A percentile compares a stretch with the other conserved stretches of the same genome.
phyloP scores from a whole-genome alignment of 2,113 vertebrate genomes.

The Polyodon spathula region DNA sequence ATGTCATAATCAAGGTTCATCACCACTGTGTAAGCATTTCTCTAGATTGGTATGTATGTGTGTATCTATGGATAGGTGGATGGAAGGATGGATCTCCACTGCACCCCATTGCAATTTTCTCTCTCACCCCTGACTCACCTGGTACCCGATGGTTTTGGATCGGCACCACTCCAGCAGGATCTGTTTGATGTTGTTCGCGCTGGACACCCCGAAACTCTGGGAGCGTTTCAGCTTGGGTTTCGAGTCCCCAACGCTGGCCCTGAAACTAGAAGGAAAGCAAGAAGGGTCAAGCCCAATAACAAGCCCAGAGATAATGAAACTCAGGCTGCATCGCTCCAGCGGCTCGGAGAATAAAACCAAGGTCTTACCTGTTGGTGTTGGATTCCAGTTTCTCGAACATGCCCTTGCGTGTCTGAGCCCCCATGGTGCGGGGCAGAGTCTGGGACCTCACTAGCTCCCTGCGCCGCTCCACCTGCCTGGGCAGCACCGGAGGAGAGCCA shows the following conservation, averaged over 20 bases:
- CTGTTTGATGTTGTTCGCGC: slow-evolving; percentile 87
- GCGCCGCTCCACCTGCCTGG: slow-evolving; percentile 58
- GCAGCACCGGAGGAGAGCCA: slow-evolving; percentile 25
- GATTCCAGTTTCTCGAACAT: slow-evolving; percentile 77
- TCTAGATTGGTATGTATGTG: too few relatives aligned
- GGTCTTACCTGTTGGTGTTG: slow-evolving; percentile 59
- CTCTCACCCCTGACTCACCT: slow-evolving; percentile 58
- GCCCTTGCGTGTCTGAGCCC: slow-evolving; percentile 68
- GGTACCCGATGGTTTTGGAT: slow-evolving; percentile 85
- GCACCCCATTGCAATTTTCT: too few relatives aligned
- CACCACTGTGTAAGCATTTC: too few relatives aligned
- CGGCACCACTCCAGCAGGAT: slow-evolving; percentile 92
- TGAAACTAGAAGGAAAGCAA: slow-evolving; percentile 28
- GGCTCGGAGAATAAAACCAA: background rate
- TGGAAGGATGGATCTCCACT: too few relatives aligned
- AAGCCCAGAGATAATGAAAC: background rate
- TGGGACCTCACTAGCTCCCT: slow-evolving; percentile 69
- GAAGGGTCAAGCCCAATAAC: background rate
- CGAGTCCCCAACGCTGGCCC: slow-evolving; percentile 62
- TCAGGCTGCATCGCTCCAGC: background rate
- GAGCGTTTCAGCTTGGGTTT: slow-evolving; percentile 83
- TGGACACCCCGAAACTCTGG: slow-evolving; percentile 81
- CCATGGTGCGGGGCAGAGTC: slow-evolving; percentile 60
- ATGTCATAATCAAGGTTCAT: too few relatives aligned
- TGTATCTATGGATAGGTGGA: too few relatives aligned